Evolutionary conservation across 2,888 invertebrate species (phyloP).

Genomic region (Scrobipalpa costella): DNA sequence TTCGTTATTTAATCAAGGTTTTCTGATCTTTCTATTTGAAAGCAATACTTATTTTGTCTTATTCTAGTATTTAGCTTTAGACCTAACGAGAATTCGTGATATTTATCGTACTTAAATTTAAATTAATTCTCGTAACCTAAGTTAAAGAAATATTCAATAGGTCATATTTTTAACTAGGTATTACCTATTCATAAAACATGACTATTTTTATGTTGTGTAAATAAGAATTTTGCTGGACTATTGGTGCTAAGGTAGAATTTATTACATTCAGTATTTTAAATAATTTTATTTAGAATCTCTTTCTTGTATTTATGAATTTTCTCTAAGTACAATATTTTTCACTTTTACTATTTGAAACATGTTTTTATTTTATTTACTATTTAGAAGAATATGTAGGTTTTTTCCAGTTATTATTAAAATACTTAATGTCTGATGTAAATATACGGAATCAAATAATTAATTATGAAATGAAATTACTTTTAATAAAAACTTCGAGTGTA

Average conservation of each 20-base stretch:
- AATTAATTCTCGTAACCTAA: not conserved
- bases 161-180: not conserved
- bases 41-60: not conserved
- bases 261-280: not conserved
- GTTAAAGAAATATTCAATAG: no score
- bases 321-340: not conserved
- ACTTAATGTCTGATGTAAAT: not conserved
- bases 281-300: not conserved
- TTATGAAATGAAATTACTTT: not conserved
- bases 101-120: not conserved
- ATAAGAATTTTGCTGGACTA: constrained; percentile 25
- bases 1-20: not conserved
- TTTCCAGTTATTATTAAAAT: not conserved
- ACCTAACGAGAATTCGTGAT: constrained; percentile 12
- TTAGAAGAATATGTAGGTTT: no score
- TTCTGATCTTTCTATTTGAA: not conserved
- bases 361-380: not conserved
- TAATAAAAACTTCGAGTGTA: not conserved
- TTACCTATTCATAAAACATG: not conserved
- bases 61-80: not conserved
- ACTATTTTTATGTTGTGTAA: constrained; percentile 19
- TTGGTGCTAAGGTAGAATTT: constrained; percentile 19
- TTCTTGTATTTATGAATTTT: not conserved
- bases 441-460: not conserved
- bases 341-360: not conserved